A percentile compares a stretch with the other conserved stretches of the same genome.
Conservation (phyloP, 2,888 invertebrate species). For the Timema cristinae region DNA sequence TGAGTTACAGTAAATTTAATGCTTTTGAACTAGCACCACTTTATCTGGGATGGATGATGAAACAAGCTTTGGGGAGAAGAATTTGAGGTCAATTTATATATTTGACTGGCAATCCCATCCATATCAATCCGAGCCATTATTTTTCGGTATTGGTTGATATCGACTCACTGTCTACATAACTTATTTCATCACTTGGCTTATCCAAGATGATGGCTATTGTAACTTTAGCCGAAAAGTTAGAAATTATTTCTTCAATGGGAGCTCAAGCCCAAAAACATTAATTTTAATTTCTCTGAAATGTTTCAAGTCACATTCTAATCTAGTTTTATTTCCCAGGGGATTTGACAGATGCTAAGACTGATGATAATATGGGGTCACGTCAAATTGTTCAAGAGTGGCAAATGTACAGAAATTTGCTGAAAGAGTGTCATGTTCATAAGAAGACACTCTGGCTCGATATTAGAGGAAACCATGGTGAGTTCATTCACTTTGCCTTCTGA, state of each 20-base stretch:
- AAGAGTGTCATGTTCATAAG: slow-evolving; percentile 60
- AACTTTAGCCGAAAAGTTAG: background rate
- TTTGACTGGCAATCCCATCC: no score
- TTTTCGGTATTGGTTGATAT: no score
- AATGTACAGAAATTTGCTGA: slow-evolving; percentile 66
- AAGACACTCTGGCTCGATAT: slow-evolving; percentile 83
- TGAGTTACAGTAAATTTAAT: no score
- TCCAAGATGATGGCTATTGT: background rate
- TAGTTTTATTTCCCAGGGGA: slow-evolving; percentile 52
- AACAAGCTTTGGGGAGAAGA: no score
- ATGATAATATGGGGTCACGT: slow-evolving; percentile 72
- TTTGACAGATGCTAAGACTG: slow-evolving; percentile 80
- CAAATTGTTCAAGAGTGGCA: slow-evolving; percentile 82
- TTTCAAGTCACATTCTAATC: background rate
- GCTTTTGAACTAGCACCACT: no score
- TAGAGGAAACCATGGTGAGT: slow-evolving; percentile 82
- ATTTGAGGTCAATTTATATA: no score
- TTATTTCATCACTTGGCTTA: background rate
- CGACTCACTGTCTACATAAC: background rate
- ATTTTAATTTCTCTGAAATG: background rate
- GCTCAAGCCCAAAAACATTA: background rate
- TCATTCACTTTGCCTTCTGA: background rate
- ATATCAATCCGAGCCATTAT: no score
- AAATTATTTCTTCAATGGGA: background rate
- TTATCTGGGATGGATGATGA: no score